Conservation (phyloP, 2,888 invertebrate genomes). For the Drosophila neutralis region DNA sequence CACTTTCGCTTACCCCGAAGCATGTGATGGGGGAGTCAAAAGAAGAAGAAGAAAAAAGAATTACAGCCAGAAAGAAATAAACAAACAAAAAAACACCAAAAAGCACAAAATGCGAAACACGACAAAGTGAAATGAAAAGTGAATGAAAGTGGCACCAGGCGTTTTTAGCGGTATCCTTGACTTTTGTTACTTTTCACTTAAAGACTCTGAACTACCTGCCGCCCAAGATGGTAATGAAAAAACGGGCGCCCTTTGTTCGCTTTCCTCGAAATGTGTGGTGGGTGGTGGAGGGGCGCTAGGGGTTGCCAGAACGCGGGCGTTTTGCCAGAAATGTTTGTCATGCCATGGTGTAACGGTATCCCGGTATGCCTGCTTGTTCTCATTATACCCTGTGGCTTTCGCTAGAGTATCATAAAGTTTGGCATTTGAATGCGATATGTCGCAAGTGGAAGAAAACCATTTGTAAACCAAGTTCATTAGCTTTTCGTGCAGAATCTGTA, state of each 20-base stretch:
- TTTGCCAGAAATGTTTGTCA: constrained; percentile 75
- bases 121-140: constrained; percentile 72
- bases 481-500: too few species aligned
- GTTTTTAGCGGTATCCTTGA: constrained; percentile 75
- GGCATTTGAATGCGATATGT: background rate
- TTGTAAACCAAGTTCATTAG: background rate
- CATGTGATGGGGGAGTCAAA: constrained; percentile 22
- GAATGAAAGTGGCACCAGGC: constrained; percentile 62
- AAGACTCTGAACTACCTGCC: constrained; percentile 50
- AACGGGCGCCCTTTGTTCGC: constrained; percentile 68
- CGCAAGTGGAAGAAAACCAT: background rate
- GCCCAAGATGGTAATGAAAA: constrained; percentile 72
- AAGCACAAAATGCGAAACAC: constrained; percentile 21
- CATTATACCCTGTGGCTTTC: constrained; percentile 34
- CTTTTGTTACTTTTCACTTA: constrained; percentile 74
- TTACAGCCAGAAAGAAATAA: constrained; percentile 1
- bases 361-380: constrained; percentile 17
- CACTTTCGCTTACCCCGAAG: constrained; percentile 35
- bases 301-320: constrained; percentile 56
- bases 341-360: constrained; percentile 58
- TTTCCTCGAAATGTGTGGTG: constrained; percentile 44
- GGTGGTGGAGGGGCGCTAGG: constrained; percentile 23
- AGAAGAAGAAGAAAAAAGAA: background rate
- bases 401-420: constrained; percentile 1
- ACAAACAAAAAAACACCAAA: constrained; percentile 7